phyloP scores from a whole-genome alignment of 2,113 vertebrate genomes.

The Pampusana beccarii region DNA sequence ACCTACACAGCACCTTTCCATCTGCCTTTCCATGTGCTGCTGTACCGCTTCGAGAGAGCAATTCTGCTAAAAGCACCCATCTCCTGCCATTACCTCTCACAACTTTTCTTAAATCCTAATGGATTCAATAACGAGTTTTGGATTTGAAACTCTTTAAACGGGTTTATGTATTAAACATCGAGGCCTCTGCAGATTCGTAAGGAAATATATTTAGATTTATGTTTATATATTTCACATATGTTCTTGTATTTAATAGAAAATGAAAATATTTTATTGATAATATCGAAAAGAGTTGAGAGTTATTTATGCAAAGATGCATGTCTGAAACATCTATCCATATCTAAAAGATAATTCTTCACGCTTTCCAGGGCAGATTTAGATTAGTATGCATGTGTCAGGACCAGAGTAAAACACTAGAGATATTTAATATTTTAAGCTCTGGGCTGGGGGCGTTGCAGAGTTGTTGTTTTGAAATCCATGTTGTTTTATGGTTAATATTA shows the following conservation, averaged over 20 bases:
- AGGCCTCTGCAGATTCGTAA: not conserved
- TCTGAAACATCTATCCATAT: not conserved
- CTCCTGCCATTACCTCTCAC: rapidly evolving
- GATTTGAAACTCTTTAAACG: not conserved
- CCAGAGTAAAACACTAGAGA: not conserved
- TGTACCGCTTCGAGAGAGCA: rapidly evolving
- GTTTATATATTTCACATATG: not conserved
- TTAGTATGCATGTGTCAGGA: not conserved
- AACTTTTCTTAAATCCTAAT: not conserved
- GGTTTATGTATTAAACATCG: not conserved
- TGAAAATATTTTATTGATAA: not conserved
- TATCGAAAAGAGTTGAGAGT: not conserved
- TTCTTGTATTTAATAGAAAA: not conserved
- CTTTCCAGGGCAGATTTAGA: constrained; percentile 27
- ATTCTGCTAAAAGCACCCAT: not conserved
- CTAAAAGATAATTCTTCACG: constrained; percentile 1
- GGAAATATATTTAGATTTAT: not conserved
- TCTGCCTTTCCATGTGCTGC: not conserved
- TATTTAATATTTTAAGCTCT: not conserved
- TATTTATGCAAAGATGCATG: not conserved
- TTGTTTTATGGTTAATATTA: not conserved
- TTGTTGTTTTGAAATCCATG: not conserved
- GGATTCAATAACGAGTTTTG: not conserved
- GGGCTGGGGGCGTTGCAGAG: not conserved
- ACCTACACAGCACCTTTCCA: not conserved